Evolutionary conservation across 2,888 invertebrate genomes (phyloP).

Genomic region (Marasmarcha lunaedactyla): DNA sequence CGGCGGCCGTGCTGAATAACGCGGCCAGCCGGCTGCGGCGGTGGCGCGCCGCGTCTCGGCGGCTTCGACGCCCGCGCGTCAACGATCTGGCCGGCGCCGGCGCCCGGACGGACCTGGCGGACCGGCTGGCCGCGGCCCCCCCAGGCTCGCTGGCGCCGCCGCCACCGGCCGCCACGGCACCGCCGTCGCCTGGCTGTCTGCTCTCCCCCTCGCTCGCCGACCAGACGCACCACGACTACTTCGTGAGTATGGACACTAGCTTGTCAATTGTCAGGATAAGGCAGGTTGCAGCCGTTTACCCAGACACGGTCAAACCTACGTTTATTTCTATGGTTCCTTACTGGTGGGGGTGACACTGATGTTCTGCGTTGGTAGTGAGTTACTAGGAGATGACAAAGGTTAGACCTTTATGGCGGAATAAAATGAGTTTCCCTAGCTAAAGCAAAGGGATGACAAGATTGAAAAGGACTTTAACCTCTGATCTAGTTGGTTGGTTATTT

Average conservation of each 20-base stretch:
- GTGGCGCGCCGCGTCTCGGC: conserved; percentile 63
- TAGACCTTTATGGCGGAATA: too few relatives aligned
- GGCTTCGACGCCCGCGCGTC: conserved; percentile 54
- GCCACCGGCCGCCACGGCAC: conserved; percentile 58
- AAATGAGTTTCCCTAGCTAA: too few relatives aligned
- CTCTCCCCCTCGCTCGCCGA: conserved; percentile 56
- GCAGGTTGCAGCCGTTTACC: too few relatives aligned
- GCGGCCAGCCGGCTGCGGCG: conserved; percentile 59
- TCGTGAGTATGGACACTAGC: conserved; percentile 42
- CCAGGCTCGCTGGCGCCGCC: conserved; percentile 57
- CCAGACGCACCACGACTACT: conserved; percentile 51
- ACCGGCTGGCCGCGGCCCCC: conserved; percentile 50
- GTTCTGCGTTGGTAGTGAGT: too few relatives aligned
- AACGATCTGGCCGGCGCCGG: conserved; percentile 54
- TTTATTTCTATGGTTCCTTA: too few relatives aligned
- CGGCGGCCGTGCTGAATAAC: conserved; percentile 50
- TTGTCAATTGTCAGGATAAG: too few relatives aligned
- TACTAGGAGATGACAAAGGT: too few relatives aligned
- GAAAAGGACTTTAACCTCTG: too few relatives aligned
- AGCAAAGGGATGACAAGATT: too few relatives aligned
- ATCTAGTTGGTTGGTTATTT: too few relatives aligned
- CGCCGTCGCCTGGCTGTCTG: conserved; percentile 57
- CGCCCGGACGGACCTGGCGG: conserved; percentile 58
- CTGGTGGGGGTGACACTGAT: too few relatives aligned
- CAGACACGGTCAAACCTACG: too few relatives aligned